Base-by-base conservation (phyloP, 1,140 invertebrate species). In the Hermetia illucens region DNA sequence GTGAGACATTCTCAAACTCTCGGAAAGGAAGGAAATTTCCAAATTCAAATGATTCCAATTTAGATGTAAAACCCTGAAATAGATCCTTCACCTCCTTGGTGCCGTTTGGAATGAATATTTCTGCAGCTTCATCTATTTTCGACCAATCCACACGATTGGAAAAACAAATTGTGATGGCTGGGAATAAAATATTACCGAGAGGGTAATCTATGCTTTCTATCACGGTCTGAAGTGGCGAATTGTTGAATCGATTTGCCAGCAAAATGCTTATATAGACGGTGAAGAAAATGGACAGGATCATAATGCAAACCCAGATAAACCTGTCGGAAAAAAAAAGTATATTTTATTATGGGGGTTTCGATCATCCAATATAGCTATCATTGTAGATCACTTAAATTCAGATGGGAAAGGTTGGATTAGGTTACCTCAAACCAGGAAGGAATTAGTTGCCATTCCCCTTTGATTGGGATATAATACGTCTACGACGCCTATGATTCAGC, bases 131-230 rank as follows among this genome's bases (percentile, higher is more conserved):
- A 32, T 32, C 24, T 22, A 55, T 31, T 27, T 52, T 53, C 9
- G 47, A 38, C 51, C 53, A 60, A 34, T 60, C 57, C 0, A 60
- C 40, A 4, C 53, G 50, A 44, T 60, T 60, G 10, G 39, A 38
- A 47, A 57, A 57, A 30, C 57, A 60, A 20, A 60, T 58, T 15
- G 54, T 58, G 5, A 60, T 47, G 10, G 54, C 54, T 21, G 57
- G 57, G 40, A 52, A 60, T 2, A 51, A 36, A 19, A 60, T 56
- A 19, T 53, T 43, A 36, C 50, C 53, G 1, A 60, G 50, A 15
- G 56, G 57, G 32, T 34, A 53, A 2, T 47, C 48, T 0, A 52
- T 58, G n/a, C 44, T 50, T 5, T 57, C 57, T n/a, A 60, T 50
- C 12, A 60, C 54, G 1, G 56, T 60, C 35, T 50, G 42, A 21